Base-by-base conservation (phyloP, 2,797 vertebrate species). In the Stomatorhinus walkeri region DNA sequence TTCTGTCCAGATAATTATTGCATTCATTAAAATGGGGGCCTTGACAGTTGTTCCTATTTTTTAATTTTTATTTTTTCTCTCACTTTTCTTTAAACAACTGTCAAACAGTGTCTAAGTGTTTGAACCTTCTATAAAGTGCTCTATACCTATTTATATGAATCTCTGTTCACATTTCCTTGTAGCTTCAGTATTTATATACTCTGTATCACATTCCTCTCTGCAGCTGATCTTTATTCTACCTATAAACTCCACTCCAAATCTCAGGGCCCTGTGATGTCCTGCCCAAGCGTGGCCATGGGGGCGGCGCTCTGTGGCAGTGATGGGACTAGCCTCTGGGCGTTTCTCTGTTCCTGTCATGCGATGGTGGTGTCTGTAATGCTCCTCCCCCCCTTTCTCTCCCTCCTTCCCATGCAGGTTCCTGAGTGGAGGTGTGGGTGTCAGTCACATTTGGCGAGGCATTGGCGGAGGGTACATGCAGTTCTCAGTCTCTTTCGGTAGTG, bases 361-460 rank as follows among this genome's bases (percentile, higher is more conserved):
- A 24, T 51, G 81, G n/a, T 40, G 28, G 28, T 59, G 59, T 94
- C 93, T 93, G 95, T 98, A 97, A 98, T 43, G 14, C 49, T 95
- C 95, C 90, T 95, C 95, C 90, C 92, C 92, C 95, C 94, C 91
- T 92, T 95, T 97, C 94, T 98, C 96, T 97, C 95, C 95, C 96
- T 96, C 96, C 95, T 97, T 96, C 98, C 97, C 97, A 97, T 95
- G 93, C 97, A 99, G 98, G 98, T 99, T 98, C 98, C 98, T 99
- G 98, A 99, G 98, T 92, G 95, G 98, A 97, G 95, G 92, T 95
- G 94, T 95, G 97, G 97, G 96, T 95, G 97, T 98, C 96, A 96
- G 96, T 97, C 97, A 96, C 98, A 97, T 97, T 97, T 97, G 97
- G 97, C 97, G 94, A 96, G 96, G 96, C 96, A 95, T 96, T 97